These are phyloP conservation scores for Benthosema pterotum DNA, from an alignment of 2,797 vertebrate species.

Conservation along the genomic window DNA sequence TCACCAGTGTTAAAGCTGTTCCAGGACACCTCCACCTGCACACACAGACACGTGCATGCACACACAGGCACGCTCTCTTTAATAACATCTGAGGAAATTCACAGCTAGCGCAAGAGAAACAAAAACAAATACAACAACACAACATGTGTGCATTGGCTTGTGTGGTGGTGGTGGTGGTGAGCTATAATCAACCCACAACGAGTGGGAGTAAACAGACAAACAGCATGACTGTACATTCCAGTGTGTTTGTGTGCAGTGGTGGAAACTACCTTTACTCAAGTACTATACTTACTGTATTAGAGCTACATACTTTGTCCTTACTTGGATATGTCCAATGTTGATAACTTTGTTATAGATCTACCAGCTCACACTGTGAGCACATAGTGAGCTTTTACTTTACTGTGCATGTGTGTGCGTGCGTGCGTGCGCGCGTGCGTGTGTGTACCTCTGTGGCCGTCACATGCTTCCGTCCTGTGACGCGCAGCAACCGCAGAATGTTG, in stretches of 20 bases:
- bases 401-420: no score
- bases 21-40: constrained; percentile 88
- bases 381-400: no score
- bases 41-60: not conserved
- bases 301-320: no score
- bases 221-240: no score
- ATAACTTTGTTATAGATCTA: no score
- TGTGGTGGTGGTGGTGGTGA: constrained; percentile 20
- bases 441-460: constrained; percentile 87
- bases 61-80: not conserved
- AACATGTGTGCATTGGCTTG: not conserved
- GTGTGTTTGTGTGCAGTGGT: no score
- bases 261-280: no score
- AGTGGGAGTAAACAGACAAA: constrained; percentile 23
- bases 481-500: constrained; percentile 87
- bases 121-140: constrained; percentile 31
- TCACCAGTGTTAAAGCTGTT: constrained; percentile 90
- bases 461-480: constrained; percentile 88
- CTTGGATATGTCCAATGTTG: no score
- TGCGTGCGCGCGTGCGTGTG: no score
- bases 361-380: no score
- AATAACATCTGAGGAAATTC: constrained; percentile 16
- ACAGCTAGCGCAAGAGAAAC: constrained; percentile 31
- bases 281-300: no score
- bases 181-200: constrained; percentile 29